phyloP scores from a whole-genome alignment of 2,888 invertebrate species.

The Syrphus vitripennis region DNA sequence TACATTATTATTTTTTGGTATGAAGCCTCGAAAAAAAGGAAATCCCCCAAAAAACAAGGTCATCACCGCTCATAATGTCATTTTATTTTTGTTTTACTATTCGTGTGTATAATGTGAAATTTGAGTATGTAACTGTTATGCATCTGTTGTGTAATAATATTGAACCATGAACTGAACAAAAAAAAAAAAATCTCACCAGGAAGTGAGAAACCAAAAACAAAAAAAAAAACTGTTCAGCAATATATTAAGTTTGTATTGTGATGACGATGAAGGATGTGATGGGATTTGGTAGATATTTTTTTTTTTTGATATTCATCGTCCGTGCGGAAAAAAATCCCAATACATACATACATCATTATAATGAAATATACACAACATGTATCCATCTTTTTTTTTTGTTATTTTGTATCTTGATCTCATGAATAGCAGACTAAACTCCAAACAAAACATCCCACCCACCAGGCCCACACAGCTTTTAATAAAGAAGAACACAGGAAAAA shows the following conservation, averaged over 20 bases:
- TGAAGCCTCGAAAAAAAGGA: conserved; percentile 23
- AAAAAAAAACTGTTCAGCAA: conserved; percentile 31
- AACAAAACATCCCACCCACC: neutral
- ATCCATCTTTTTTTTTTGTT: neutral
- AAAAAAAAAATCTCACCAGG: conserved; percentile 6
- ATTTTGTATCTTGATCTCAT: neutral
- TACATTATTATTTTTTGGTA: no score
- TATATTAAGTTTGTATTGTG: conserved; percentile 62
- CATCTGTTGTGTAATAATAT: conserved; percentile 16
- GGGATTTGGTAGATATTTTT: conserved; percentile 31
- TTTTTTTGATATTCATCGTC: conserved; percentile 1
- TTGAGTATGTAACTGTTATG: neutral
- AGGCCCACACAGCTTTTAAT: neutral
- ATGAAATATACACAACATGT: conserved; percentile 8
- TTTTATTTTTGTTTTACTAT: conserved; percentile 9
- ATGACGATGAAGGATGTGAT: conserved; percentile 33
- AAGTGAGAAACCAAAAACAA: conserved; percentile 40
- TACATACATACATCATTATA: conserved; percentile 47
- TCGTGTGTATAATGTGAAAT: neutral
- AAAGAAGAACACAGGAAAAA: neutral
- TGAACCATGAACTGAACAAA: neutral
- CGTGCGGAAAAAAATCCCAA: neutral
- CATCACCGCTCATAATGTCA: conserved; percentile 59
- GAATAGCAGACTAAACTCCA: neutral
- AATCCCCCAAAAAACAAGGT: conserved; percentile 58